phyloP scores from a whole-genome alignment of 2,113 vertebrate species.

The Chloroceryle aenea region DNA sequence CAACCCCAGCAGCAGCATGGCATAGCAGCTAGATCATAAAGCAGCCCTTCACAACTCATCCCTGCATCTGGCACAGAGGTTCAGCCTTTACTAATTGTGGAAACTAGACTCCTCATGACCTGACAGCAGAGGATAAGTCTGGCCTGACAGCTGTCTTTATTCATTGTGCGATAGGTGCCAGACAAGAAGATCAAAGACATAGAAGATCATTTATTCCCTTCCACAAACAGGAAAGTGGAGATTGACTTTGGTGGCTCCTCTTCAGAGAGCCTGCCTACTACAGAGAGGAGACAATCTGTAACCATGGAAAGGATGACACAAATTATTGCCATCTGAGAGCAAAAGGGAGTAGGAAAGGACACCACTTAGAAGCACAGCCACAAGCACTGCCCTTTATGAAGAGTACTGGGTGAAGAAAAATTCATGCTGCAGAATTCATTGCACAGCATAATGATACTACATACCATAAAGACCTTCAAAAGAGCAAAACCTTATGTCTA shows the following conservation, averaged over 20 bases:
- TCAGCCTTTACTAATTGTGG: background rate
- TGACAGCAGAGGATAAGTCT: background rate
- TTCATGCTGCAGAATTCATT: constrained; percentile 41
- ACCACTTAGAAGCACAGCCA: background rate
- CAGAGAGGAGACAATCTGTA: background rate
- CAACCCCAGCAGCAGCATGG: accelerated
- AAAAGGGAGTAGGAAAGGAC: background rate
- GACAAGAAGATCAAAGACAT: background rate
- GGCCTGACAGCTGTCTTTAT: background rate
- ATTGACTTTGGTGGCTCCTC: background rate
- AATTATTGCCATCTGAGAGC: background rate
- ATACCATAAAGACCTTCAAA: constrained; percentile 5
- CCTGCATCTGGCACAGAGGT: background rate
- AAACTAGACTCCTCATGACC: too few relatives aligned
- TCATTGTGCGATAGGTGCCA: accelerated
- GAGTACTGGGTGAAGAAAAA: background rate
- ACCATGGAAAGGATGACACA: background rate
- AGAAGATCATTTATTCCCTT: background rate
- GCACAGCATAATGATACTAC: background rate
- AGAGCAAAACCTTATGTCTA: constrained; percentile 40
- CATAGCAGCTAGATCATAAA: background rate
- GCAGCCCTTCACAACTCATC: accelerated
- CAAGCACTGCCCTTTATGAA: background rate
- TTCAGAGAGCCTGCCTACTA: background rate
- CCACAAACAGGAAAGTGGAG: background rate